phyloP scores from a whole-genome alignment of 1,140 invertebrate genomes.

The Lordiphosa clarofinis region DNA sequence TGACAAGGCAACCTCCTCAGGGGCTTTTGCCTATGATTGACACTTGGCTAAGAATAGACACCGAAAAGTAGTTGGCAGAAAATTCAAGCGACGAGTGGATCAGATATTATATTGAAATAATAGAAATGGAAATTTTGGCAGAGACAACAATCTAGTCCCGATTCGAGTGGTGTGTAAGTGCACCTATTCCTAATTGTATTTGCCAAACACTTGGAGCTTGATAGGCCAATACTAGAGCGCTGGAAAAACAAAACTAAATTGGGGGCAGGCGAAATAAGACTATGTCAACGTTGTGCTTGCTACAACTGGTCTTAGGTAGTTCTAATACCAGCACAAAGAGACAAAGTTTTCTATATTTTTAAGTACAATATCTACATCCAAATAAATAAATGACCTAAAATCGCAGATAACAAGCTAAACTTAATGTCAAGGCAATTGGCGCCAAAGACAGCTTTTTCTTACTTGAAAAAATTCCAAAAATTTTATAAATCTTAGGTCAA shows the following conservation, averaged over 20 bases:
- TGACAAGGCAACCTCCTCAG: constrained; percentile 33
- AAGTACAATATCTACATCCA: too few relatives aligned
- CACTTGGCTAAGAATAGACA: constrained; percentile 40
- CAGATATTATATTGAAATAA: constrained; percentile 56
- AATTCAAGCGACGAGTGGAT: constrained; percentile 48
- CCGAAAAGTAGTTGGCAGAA: constrained; percentile 45
- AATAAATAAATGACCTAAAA: too few relatives aligned
- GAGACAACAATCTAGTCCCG: constrained; percentile 21
- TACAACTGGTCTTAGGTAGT: too few relatives aligned
- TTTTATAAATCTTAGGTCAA: too few relatives aligned
- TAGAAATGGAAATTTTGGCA: constrained; percentile 32
- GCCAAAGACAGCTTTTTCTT: too few relatives aligned
- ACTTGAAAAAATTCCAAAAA: too few relatives aligned
- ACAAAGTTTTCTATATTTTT: too few relatives aligned
- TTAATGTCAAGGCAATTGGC: too few relatives aligned
- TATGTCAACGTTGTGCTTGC: too few relatives aligned
- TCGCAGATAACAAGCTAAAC: too few relatives aligned
- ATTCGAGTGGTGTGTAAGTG: constrained; percentile 24
- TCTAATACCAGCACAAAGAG: too few relatives aligned
- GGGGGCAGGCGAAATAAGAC: background rate
- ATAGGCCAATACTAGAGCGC: constrained; percentile 30
- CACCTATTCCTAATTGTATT: constrained; percentile 71
- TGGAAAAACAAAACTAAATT: constrained; percentile 26
- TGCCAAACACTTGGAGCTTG: constrained; percentile 48
- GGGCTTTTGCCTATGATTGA: constrained; percentile 64